Evolutionary conservation across 2,797 vertebrate genomes (phyloP).

Genomic region (Eupleurogrammus muticus): DNA sequence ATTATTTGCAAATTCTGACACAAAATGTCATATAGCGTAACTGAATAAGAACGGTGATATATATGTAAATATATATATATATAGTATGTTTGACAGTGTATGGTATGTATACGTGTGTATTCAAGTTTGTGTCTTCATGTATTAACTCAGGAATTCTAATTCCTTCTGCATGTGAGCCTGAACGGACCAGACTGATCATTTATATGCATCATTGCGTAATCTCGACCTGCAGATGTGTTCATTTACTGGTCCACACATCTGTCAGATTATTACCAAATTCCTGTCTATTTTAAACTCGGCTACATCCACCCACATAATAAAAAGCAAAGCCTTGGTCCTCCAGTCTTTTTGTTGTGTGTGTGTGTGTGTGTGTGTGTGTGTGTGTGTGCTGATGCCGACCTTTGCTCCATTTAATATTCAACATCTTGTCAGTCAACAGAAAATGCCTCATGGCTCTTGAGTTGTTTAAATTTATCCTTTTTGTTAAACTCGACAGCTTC

Average conservation of each 20-base stretch:
- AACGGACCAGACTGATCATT: not conserved
- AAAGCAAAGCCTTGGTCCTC: too few species aligned
- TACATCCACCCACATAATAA: too few species aligned
- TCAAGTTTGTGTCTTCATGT: not conserved
- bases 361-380: too few species aligned
- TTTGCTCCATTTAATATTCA: not conserved
- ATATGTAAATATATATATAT: too few species aligned
- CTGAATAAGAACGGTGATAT: too few species aligned
- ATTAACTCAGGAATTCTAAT: not conserved
- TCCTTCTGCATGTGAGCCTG: not conserved
- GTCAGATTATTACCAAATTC: too few species aligned
- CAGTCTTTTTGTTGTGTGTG: too few species aligned
- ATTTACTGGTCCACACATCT: not conserved
- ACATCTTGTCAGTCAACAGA: not conserved
- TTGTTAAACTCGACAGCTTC: not conserved
- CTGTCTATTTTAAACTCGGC: too few species aligned
- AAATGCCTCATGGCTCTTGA: not conserved
- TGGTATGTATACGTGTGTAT: slow-evolving; percentile 5
- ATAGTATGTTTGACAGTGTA: too few species aligned
- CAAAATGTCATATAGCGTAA: too few species aligned
- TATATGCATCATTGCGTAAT: not conserved
- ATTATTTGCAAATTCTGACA: too few species aligned
- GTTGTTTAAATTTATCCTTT: not conserved
- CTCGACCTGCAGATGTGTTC: not conserved
- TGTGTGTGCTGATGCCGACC: not conserved